These are phyloP conservation scores for Scytalopus superciliaris DNA, from an alignment of 2,113 vertebrate species.

Conservation along the genomic window DNA sequence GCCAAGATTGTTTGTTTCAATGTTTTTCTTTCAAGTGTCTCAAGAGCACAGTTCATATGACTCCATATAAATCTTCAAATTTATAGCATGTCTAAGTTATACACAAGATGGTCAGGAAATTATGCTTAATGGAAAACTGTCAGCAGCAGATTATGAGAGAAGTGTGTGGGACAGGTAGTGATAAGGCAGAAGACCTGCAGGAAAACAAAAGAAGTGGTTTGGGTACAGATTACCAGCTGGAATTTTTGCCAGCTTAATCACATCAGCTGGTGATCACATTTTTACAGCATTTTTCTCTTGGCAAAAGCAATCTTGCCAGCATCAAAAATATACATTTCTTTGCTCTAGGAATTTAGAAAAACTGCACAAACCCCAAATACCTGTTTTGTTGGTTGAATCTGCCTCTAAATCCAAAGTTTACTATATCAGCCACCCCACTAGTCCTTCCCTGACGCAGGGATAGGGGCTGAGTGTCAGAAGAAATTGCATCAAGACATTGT, in stretches of 20 bases:
- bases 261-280: neutral
- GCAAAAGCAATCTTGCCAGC: neutral
- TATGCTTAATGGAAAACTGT: constrained; percentile 46
- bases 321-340: neutral
- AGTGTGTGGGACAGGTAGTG: neutral
- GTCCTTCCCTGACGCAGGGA: neutral
- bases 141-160: constrained; percentile 41
- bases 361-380: neutral
- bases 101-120: constrained; percentile 60
- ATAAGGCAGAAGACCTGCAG: neutral
- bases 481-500: neutral
- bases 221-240: neutral
- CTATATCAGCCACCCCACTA: neutral
- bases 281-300: neutral
- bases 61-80: constrained; percentile 51
- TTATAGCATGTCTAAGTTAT: constrained; percentile 34
- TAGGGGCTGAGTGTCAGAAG: neutral
- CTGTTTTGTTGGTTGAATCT: neutral
- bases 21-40: constrained; percentile 44
- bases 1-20: neutral
- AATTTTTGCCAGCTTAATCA: neutral
- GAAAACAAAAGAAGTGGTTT: neutral
- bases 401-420: neutral
- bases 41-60: constrained; percentile 17
- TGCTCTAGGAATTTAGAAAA: neutral